Conservation (phyloP, 2,797 vertebrate species). For the Oreortyx pictus region DNA sequence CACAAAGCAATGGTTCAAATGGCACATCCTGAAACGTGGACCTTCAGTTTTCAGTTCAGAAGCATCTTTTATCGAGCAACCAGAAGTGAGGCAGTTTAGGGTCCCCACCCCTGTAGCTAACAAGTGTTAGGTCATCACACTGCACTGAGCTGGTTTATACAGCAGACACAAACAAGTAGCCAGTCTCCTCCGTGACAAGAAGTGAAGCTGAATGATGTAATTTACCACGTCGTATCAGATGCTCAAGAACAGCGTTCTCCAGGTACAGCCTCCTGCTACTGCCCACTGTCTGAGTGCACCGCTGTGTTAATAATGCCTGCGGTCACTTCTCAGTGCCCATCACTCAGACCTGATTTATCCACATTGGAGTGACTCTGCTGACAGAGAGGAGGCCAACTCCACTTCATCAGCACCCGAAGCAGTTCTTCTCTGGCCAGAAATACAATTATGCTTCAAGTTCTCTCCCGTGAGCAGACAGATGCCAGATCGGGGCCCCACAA, state of each 20-base stretch:
- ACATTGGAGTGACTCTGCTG: background rate
- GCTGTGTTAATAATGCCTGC: background rate
- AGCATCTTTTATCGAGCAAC: background rate
- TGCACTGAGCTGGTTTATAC: constrained; percentile 34
- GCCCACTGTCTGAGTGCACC: background rate
- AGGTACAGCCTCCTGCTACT: background rate
- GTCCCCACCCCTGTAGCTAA: background rate
- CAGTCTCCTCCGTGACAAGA: constrained; percentile 48
- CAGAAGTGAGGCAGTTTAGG: background rate
- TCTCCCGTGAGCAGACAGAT: background rate
- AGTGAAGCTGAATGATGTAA: background rate
- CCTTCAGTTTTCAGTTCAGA: background rate
- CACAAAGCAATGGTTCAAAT: background rate
- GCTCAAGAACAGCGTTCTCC: background rate
- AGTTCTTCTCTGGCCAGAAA: background rate
- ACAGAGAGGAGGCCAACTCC: background rate
- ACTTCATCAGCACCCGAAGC: background rate
- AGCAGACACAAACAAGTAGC: constrained; percentile 73
- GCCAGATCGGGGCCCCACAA: background rate
- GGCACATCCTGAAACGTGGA: background rate
- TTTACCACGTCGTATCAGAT: background rate
- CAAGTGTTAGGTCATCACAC: background rate
- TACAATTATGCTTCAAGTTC: background rate
- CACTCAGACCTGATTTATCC: background rate
- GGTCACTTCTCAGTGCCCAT: background rate